phyloP scores from a whole-genome alignment of 92 coral and sea anemone species.

The Muricea muricata region DNA sequence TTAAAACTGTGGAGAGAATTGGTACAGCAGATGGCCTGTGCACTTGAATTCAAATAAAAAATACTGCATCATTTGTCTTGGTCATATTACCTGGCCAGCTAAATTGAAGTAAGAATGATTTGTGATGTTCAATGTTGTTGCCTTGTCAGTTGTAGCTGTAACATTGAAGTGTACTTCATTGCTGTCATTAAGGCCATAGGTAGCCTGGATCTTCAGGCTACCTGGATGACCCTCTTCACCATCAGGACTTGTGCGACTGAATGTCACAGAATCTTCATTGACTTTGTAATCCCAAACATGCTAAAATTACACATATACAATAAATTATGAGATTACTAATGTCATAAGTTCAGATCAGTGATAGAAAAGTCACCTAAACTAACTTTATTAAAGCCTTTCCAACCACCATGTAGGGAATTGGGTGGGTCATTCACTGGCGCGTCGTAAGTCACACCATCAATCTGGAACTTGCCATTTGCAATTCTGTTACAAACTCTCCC shows the following conservation, averaged over 20 bases:
- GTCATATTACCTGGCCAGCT: slow-evolving; percentile 88
- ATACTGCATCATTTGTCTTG: neutral
- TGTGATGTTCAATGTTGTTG: slow-evolving; percentile 85
- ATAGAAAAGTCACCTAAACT: too few relatives aligned
- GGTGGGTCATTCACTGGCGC: slow-evolving; percentile 77
- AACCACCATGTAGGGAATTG: slow-evolving; percentile 89
- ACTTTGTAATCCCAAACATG: slow-evolving; percentile 75
- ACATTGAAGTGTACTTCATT: slow-evolving; percentile 75
- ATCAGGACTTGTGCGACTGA: slow-evolving; percentile 80
- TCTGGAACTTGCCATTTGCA: slow-evolving; percentile 79
- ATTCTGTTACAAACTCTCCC: slow-evolving; percentile 97
- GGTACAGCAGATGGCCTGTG: too few relatives aligned
- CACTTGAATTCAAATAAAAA: neutral
- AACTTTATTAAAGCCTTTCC: slow-evolving; percentile 82
- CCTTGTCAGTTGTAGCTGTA: slow-evolving; percentile 74
- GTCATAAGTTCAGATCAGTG: too few relatives aligned
- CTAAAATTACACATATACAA: too few relatives aligned
- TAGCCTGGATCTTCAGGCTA: slow-evolving; percentile 65
- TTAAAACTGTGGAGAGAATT: too few relatives aligned
- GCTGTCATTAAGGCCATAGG: slow-evolving; percentile 72
- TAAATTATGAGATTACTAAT: too few relatives aligned
- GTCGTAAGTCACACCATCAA: slow-evolving; percentile 79
- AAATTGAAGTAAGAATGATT: slow-evolving; percentile 90
- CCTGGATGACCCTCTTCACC: slow-evolving; percentile 93
- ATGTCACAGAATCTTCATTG: slow-evolving; percentile 66